Percentiles rank a stretch among this genome's conserved stretches.
Evolutionary conservation across 2,888 invertebrate species (phyloP).

Genomic region (Epistrophe eligans): DNA sequence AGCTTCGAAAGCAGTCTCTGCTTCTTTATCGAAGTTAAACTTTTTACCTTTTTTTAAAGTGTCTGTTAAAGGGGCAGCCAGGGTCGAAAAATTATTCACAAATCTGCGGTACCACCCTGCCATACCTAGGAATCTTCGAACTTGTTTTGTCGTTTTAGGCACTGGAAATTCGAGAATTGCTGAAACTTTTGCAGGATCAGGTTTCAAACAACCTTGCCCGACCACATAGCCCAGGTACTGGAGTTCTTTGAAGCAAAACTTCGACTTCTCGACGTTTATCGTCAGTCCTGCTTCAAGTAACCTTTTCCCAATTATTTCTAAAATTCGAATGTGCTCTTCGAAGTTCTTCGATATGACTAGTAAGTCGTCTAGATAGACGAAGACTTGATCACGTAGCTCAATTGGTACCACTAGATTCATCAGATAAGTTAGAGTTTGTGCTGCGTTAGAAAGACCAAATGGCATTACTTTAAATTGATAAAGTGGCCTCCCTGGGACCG

Average conservation of each 20-base stretch:
- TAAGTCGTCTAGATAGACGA: constrained; percentile 27
- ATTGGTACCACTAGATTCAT: background rate
- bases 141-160: constrained; percentile 22
- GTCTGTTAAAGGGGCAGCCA: constrained; percentile 63
- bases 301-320: background rate
- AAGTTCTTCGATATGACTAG: background rate
- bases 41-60: background rate
- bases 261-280: constrained; percentile 35
- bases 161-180: constrained; percentile 3
- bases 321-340: background rate
- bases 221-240: constrained; percentile 55
- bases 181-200: constrained; percentile 46
- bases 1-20: background rate
- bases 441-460: background rate
- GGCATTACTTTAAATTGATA: constrained; percentile 6
- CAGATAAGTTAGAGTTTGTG: background rate
- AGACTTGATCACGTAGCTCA: background rate
- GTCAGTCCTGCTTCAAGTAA: constrained; percentile 32
- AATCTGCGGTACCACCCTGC: constrained; percentile 19
- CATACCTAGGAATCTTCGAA: constrained; percentile 22
- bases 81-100: constrained; percentile 14
- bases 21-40: background rate
- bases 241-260: constrained; percentile 2
- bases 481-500: background rate
- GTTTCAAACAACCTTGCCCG: constrained; percentile 40